Base-by-base conservation (phyloP, 2,113 vertebrate species). In the Grallaria varia region DNA sequence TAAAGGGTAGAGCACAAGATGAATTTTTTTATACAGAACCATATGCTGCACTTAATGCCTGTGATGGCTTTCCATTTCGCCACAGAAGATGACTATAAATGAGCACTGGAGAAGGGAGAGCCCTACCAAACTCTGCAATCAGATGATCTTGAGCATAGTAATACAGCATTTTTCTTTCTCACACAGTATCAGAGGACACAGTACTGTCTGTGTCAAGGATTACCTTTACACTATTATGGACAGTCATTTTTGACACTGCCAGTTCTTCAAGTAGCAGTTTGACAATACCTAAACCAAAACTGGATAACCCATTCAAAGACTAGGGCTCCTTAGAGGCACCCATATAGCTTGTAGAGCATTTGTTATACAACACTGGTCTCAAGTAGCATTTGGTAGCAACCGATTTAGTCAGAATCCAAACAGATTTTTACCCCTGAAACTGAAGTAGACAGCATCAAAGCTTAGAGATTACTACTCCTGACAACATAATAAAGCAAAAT, bases 21-120 rank as follows among this genome's bases (percentile, higher is more conserved):
- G 60, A 91, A 95, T 96, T 97, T 96, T 89, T 93, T 95, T 89
- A 93, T 25, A 86, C 63, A 84, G 44, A 94, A 93, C 93, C 92
- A 95, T 95, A 96, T 71, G 90, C 60, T 62, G 68, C 60, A 68
- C 49, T 96, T 91, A 95, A 94, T 42, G 24, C 84, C 91, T 30
- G 15, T 84, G 76, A 81, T 95, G 82, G 86, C 94, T 96, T 93
- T 84, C 94, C 68, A 24, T 95, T 97, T 94, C 16, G 21, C 71
- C n/a, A 45, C 13, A 90, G 90, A 93, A 71, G 53, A 93, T 89
- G 62, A 79, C 91, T 83, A 80, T 82, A 94, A 95, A 96, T 96
- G 84, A 92, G 52, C 59, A 47, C 15, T 69, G 45, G 44, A 86
- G 2, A 68, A 42, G 28, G 63, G 72, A 96, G 66, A 84, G 72